phyloP scores from a whole-genome alignment of 2,888 invertebrate genomes.

The Pachycephus smyrnensis region DNA sequence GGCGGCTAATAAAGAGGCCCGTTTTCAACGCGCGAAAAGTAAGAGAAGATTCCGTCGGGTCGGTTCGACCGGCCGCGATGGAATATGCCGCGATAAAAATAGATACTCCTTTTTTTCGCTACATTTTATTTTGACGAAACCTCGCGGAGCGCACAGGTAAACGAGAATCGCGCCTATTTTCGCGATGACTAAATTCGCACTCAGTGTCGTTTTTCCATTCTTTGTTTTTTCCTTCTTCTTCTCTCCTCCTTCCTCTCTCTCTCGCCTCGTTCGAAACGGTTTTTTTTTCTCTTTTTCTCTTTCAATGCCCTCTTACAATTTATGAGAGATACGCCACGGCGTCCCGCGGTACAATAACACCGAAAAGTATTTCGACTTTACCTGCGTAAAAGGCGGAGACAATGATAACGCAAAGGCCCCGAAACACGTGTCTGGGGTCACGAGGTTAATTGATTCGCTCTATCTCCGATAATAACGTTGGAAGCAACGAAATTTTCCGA shows the following conservation, averaged over 20 bases:
- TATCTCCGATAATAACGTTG: too few species aligned
- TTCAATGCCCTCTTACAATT: not conserved
- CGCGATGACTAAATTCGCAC: not conserved
- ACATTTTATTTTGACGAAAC: not conserved
- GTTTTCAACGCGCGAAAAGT: not conserved
- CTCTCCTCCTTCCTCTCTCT: too few species aligned
- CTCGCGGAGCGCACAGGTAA: not conserved
- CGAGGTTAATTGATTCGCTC: too few species aligned
- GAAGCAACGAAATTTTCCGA: too few species aligned
- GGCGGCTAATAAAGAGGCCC: not conserved
- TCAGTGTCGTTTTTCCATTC: not conserved
- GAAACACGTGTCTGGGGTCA: too few species aligned
- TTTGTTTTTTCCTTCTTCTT: not conserved
- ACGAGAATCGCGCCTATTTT: not conserved
- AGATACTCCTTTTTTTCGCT: not conserved
- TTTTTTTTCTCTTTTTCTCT: not conserved
- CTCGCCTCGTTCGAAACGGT: not conserved
- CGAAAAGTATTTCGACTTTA: too few species aligned
- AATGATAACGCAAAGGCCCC: too few species aligned
- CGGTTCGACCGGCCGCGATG: too few species aligned
- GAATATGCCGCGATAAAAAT: slow-evolving; percentile 4
- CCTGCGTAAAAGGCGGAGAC: too few species aligned
- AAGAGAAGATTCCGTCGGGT: not conserved
- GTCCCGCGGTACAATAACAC: too few species aligned
- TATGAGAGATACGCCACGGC: too few species aligned